These are phyloP conservation scores for Sturnira hondurensis DNA, from an alignment of 2,113 vertebrate species.

Conservation along the genomic window DNA sequence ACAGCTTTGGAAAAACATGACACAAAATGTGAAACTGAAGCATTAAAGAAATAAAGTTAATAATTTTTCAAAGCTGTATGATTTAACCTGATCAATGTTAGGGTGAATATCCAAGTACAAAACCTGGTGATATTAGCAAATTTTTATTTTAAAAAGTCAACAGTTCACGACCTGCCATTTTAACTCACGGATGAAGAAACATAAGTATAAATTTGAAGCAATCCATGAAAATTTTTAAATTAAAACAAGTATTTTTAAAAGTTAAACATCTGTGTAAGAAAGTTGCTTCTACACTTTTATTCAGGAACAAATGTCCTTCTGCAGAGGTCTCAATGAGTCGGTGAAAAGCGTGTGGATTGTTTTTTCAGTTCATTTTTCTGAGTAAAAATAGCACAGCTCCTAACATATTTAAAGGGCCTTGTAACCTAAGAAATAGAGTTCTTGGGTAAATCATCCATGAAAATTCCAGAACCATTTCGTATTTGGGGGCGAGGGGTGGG, in stretches of 20 bases:
- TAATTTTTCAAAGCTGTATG: not conserved
- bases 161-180: not conserved
- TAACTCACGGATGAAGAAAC: not conserved
- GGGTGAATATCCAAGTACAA: not conserved
- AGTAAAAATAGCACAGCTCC: not conserved
- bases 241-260: not conserved
- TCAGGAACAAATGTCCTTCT: not conserved
- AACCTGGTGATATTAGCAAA: not conserved
- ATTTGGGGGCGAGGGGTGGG: not conserved
- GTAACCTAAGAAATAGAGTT: not conserved
- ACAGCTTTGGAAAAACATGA: not conserved
- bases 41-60: not conserved
- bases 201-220: not conserved
- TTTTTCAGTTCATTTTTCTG: not conserved
- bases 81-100: not conserved
- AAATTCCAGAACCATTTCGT: not conserved
- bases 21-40: not conserved
- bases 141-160: not conserved
- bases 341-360: not conserved
- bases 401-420: not conserved
- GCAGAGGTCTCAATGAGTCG: not conserved
- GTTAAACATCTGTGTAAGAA: not conserved
- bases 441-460: not conserved
- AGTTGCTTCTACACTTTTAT: not conserved
- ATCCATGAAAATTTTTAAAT: not conserved